These are phyloP conservation scores for Drosophila sturtevanti DNA, from an alignment of 1,140 invertebrate species.

Conservation along the genomic window DNA sequence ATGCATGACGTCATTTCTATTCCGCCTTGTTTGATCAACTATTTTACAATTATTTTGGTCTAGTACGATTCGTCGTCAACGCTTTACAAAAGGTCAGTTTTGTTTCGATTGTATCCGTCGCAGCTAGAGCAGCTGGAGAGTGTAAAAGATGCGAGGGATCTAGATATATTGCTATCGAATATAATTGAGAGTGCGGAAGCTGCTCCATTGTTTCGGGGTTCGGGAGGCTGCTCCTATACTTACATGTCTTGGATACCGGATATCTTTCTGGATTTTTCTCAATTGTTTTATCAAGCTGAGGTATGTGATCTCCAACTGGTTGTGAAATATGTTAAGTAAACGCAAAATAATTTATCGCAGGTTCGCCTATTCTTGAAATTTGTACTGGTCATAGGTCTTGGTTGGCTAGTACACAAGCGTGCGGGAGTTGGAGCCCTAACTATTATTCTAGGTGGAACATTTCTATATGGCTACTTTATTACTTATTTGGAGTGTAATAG, in stretches of 20 bases:
- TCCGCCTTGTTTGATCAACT: slow-evolving; percentile 20
- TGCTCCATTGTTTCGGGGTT: slow-evolving; percentile 19
- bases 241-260: slow-evolving; percentile 46
- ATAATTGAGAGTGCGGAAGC: slow-evolving; percentile 50
- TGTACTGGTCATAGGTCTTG: slow-evolving; percentile 21
- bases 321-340: neutral
- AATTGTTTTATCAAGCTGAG: slow-evolving; percentile 57
- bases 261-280: slow-evolving; percentile 52
- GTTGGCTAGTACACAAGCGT: slow-evolving; percentile 49
- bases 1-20: slow-evolving; percentile 59
- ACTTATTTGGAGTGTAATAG: slow-evolving; percentile 77
- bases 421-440: slow-evolving; percentile 35
- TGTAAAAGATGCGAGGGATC: slow-evolving; percentile 60
- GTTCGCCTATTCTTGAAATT: slow-evolving; percentile 57
- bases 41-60: slow-evolving; percentile 14
- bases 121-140: slow-evolving; percentile 55
- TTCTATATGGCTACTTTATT: slow-evolving; percentile 63
- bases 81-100: slow-evolving; percentile 51
- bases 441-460: slow-evolving; percentile 41
- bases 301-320: slow-evolving; percentile 31
- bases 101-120: slow-evolving; percentile 52
- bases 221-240: slow-evolving; percentile 25
- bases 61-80: slow-evolving; percentile 44
- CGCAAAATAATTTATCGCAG: slow-evolving; percentile 30
- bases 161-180: slow-evolving; percentile 60